Percentiles rank a stretch among this genome's conserved stretches.
These are phyloP conservation scores for Melolontha melolontha DNA, from an alignment of 2,888 invertebrate species.

Conservation along the genomic window DNA sequence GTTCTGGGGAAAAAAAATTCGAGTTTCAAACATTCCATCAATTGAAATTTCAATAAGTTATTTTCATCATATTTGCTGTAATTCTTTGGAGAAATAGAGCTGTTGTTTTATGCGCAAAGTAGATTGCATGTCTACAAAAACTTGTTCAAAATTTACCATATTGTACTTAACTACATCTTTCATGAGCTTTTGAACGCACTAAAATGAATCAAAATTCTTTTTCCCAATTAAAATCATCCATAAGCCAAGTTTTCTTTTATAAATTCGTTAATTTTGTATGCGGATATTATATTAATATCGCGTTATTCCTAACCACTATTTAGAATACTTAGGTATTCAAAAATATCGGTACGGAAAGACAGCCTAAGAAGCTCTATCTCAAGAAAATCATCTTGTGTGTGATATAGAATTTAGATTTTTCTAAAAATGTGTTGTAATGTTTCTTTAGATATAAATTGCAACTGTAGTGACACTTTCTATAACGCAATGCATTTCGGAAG, in stretches of 20 bases:
- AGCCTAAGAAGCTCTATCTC: not conserved
- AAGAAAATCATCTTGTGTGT: not conserved
- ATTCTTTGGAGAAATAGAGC: not conserved
- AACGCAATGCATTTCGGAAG: slow-evolving; percentile 10
- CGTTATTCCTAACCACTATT: slow-evolving; percentile 1
- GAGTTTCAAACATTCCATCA: slow-evolving; percentile 20
- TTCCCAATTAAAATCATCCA: slow-evolving; percentile 7
- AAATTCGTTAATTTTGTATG: slow-evolving; percentile 8
- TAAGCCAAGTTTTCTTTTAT: slow-evolving; percentile 6
- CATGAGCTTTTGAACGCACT: no score
- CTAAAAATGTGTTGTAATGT: not conserved
- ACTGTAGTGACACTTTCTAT: slow-evolving; percentile 5
- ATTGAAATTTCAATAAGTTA: slow-evolving; percentile 1
- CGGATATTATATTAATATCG: not conserved
- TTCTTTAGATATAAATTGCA: not conserved
- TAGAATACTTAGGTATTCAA: slow-evolving; percentile 6
- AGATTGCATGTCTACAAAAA: no score
- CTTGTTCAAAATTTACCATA: slow-evolving; percentile 5
- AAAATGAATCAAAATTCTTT: no score
- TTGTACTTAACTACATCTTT: no score
- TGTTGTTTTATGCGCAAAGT: no score
- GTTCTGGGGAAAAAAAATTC: slow-evolving; percentile 12
- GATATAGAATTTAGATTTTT: slow-evolving; percentile 5
- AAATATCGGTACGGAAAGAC: not conserved
- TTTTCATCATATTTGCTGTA: slow-evolving; percentile 1